Evolutionary conservation across 2,113 vertebrate genomes (phyloP), one percentile per base, ranked within the genome.

Genomic region (Hypocryptadius cinnamomeus): DNA sequence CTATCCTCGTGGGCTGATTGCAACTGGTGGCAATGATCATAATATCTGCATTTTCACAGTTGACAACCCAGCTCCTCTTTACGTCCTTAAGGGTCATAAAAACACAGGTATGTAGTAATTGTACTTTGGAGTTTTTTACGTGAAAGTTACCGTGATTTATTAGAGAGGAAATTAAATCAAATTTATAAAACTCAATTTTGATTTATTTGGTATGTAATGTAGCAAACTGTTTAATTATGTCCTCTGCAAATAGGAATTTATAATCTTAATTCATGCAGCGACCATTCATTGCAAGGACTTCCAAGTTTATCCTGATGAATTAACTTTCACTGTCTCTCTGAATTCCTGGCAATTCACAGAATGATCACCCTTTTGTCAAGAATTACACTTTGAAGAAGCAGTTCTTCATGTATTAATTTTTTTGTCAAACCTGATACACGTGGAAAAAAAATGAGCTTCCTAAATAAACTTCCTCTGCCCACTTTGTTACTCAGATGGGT

Each of bases 11-110:
- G 99, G 99, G 86, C 97, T 99, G 56, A 98, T 99, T 68, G 99
- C 98, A 79, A 99, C 99, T 13, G 99, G 99, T 79, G 98, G 99
- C 91, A 99, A 99, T 91, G 99, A 99, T 96, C 98, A 98, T 86
- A 99, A 98, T 96, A 99, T 99, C 94, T 99, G 99, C 94, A 96
- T 99, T 92, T 99, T 99, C 95, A 98, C 98, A 53, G 69, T 98
- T 97, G 98, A 99, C 79, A 98, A 66, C 79, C 60, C 98, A 33
- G 94, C 98, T 92, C 99, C 99, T 22, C 96, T 99, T 37, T 99
- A 98, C 70, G 71, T 96, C 45, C 98, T 99, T 61, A 98, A 98
- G 91, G 99, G 99, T 77, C 99, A 99, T 97, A 99, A 98, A 97
- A 98, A 99, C 93, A 98, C 99, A 96, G 99, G 99, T 99, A 95